A percentile compares a stretch with the other conserved stretches of the same genome.
phyloP scores from a whole-genome alignment of 2,797 vertebrate genomes.

The Bufotes viridis region DNA sequence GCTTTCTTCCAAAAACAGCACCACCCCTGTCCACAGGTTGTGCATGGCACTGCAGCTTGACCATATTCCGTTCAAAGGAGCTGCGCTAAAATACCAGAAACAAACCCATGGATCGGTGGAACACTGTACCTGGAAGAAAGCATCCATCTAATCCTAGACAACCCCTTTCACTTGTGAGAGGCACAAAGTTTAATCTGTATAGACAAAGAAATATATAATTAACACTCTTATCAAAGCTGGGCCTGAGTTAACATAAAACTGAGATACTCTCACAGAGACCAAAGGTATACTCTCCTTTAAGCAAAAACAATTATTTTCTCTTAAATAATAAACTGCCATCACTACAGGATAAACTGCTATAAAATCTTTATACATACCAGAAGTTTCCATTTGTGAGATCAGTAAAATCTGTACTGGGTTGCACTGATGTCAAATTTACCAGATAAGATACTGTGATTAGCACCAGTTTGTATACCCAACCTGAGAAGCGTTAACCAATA shows the following conservation, averaged over 20 bases:
- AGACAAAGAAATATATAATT: conserved; percentile 64
- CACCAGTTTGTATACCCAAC: conserved; percentile 91
- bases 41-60: background rate
- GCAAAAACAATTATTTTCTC: conserved; percentile 16
- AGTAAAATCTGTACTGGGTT: background rate
- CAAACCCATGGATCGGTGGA: background rate
- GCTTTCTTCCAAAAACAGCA: background rate
- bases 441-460: conserved; percentile 75
- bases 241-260: conserved; percentile 56
- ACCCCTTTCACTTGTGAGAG: conserved; percentile 59
- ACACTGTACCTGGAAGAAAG: background rate
- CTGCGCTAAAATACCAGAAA: background rate
- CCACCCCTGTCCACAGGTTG: background rate
- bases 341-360: conserved; percentile 15
- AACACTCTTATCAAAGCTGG: conserved; percentile 70
- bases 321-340: conserved; percentile 45
- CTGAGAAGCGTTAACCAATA: conserved; percentile 87
- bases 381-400: conserved; percentile 33
- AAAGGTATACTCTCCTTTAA: conserved; percentile 3
- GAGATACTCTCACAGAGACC: background rate
- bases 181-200: conserved; percentile 70
- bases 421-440: conserved; percentile 16
- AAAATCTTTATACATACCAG: conserved; percentile 38
- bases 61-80: background rate
- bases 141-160: background rate